Base-by-base conservation (phyloP, 2,113 vertebrate species). In the Arothron firmamentum region DNA sequence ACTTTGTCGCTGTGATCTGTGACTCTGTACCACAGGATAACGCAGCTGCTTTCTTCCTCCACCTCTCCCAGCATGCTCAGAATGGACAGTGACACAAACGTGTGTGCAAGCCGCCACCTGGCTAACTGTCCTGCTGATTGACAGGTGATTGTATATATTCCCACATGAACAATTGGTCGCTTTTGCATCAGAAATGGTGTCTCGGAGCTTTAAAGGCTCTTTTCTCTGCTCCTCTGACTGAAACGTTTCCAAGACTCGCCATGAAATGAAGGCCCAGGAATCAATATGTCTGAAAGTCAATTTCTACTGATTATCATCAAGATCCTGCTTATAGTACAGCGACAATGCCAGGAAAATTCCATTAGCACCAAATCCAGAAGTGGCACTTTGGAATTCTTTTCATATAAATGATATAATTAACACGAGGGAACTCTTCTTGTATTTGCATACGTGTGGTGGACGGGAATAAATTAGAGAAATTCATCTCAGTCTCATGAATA, bases 211-310 rank as follows among this genome's bases (percentile, higher is more conserved):
- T 91, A 84, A 89, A 87, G 82, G 72, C 51, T 83, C 89, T 78
- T 82, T 84, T 81, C 70, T 85, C 83, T 20, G 20, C 88, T 88
- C 87, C 80, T 85, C 79, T 70, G 82, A 79, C 80, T 87, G 87
- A 48, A 82, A 83, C 88, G 88, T 88, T 87, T 83, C 90, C 77
- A 84, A 75, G 89, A 84, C 73, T 68, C 88, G 79, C 85, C 68
- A 49, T 91, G 85, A 90, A 86, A 83, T 81, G 71, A 90, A 91
- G 85, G 88, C 86, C 72, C 75, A 78, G 54, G 85, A 92, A 95
- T 95, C 91, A 3, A 93, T 94, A 91, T 55, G 85, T 88, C 87
- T 90, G 77, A 88, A 89, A 92, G 84, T 78, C 87, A 89, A 90
- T 92, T 89, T 89, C 88, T 85, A 80, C 86, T 85, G 79, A 79